phyloP scores from a whole-genome alignment of 2,113 vertebrate genomes.

The Dipodomys merriami region DNA sequence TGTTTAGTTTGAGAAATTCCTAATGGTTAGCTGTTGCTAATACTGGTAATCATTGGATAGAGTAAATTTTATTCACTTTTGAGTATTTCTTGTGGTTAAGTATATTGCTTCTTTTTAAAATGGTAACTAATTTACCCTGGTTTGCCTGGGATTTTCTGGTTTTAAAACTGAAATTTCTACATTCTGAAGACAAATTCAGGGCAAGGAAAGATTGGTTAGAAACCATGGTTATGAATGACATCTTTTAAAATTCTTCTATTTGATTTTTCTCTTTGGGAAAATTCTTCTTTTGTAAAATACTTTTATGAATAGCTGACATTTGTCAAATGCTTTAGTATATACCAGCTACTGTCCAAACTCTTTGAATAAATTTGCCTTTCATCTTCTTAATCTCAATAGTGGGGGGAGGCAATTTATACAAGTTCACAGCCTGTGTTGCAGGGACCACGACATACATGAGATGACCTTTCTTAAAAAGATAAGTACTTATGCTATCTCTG shows the following conservation, averaged over 20 bases:
- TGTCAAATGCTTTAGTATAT: not conserved
- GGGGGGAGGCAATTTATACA: not conserved
- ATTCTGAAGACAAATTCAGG: not conserved
- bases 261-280: slow-evolving; percentile 10
- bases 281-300: not conserved
- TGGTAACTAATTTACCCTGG: slow-evolving; percentile 13
- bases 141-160: slow-evolving; percentile 17
- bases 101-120: slow-evolving; percentile 24
- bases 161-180: slow-evolving; percentile 37
- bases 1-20: slow-evolving; percentile 50
- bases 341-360: not conserved
- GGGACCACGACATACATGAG: not conserved
- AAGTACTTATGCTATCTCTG: not conserved
- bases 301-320: slow-evolving; percentile 34
- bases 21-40: slow-evolving; percentile 55
- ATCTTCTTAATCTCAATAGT: not conserved
- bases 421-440: not conserved
- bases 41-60: slow-evolving; percentile 42
- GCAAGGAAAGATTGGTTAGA: not conserved
- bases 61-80: not conserved
- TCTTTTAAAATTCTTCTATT: slow-evolving; percentile 15
- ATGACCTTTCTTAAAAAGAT: not conserved
- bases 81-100: slow-evolving; percentile 47
- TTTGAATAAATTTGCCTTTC: slow-evolving; percentile 16
- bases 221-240: not conserved